Evolutionary conservation across 2,797 vertebrate genomes (phyloP).

Genomic region (Sebastes diaconus): DNA sequence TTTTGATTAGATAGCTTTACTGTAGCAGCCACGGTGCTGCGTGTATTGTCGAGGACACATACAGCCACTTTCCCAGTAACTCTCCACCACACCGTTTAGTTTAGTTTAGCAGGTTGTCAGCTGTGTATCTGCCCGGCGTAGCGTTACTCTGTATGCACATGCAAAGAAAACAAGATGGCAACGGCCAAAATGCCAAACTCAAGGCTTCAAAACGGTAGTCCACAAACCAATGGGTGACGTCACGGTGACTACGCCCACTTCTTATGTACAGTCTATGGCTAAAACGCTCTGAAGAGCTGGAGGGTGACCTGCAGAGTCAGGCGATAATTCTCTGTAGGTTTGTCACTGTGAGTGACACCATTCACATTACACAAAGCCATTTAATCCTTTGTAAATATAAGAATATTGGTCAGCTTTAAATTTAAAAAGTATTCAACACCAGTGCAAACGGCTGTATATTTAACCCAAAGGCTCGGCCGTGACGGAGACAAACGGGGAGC

Average conservation of each 20-base stretch:
- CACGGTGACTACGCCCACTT: not conserved
- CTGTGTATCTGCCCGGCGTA: too few relatives aligned
- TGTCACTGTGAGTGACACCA: not conserved
- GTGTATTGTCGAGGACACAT: too few relatives aligned
- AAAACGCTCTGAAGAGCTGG: too few relatives aligned
- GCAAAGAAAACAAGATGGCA: not conserved
- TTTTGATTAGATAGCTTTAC: too few relatives aligned
- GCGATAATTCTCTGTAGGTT: not conserved
- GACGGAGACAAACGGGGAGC: not conserved
- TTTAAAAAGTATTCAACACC: not conserved
- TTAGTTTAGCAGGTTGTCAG: too few relatives aligned
- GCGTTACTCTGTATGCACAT: too few relatives aligned
- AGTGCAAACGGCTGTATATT: constrained; percentile 16
- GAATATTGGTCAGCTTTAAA: not conserved
- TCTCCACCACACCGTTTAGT: too few relatives aligned
- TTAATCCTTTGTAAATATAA: not conserved
- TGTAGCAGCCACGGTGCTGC: too few relatives aligned
- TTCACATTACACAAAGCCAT: not conserved
- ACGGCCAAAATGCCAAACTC: not conserved
- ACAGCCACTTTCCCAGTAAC: too few relatives aligned
- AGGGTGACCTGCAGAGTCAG: not conserved
- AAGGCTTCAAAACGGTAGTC: not conserved
- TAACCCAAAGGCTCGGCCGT: not conserved
- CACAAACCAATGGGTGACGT: not conserved
- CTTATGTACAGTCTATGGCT: not conserved